Evolutionary conservation across 92 coral and sea anemone genomes (phyloP), one percentile per base, ranked within the genome.

Genomic region (Palythoa caribaeorum): DNA sequence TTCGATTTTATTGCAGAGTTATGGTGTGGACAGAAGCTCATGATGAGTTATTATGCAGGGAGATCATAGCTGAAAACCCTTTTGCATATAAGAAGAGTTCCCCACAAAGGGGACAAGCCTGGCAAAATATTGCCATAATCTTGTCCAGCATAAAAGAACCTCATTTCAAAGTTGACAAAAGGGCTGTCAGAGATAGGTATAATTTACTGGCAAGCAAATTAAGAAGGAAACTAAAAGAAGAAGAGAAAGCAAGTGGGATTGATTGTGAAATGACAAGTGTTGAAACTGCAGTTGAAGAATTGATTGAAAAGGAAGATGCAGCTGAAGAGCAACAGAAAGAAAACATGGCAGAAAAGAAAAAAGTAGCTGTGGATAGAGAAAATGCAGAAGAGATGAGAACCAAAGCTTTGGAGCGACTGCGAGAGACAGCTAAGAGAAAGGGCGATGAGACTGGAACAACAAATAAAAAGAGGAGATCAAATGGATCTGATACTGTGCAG

Each of bases 221-320:
- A 3, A 54, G 88, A 50, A 88, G 60, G 44, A 73, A 88, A 73
- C 50, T 88, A 35, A 83, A 88, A 66, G 69, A 88, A 2, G 91
- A 88, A 57, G 69, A 50, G 50, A 88, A 88, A 60, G 91, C 60
- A 57, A 81, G 83, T 73, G 91, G 91, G 19, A 75, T 88, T 48
- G 91, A 38, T 38, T 59, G 65, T 37, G 91, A 88, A 38, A 83
- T 88, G 84, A 83, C 66, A 71, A 80, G 77, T 59, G 62, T 73
- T 38, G 88, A 89, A 84, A 38, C 13, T 38, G 91, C 91, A 38
- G 35, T 89, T 68, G 91, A 89, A 69, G 50, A 55, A 62, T 7
- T 83, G 35, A 83, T 83, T 38, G 87, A 83, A 73, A 83, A 66
- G 19, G 91, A 88, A 83, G 88, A 88, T 38, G 87, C 66, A 37